phyloP scores from a whole-genome alignment of 2,113 vertebrate species.

The Oreochromis tanganicae region DNA sequence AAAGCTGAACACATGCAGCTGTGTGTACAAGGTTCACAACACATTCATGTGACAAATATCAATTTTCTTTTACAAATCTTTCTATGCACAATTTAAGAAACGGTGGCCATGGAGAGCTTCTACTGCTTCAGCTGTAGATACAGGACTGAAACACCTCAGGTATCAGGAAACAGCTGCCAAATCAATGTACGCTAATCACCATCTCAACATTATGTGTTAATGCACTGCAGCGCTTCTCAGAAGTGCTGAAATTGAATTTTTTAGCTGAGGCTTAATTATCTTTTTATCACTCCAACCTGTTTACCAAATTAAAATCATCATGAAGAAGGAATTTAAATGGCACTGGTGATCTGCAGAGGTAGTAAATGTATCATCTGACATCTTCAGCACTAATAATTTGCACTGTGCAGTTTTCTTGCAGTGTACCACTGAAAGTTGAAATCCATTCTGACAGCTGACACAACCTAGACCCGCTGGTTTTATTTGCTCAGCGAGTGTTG shows the following conservation, averaged over 20 bases:
- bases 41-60: background rate
- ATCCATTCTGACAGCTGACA: background rate
- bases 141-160: background rate
- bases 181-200: background rate
- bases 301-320: background rate
- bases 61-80: background rate
- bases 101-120: background rate
- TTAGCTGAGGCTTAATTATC: background rate
- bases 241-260: background rate
- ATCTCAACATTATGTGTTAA: background rate
- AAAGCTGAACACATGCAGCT: background rate
- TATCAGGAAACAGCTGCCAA: background rate
- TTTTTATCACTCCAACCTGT: background rate
- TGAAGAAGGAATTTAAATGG: background rate
- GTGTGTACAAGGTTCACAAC: background rate
- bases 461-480: background rate
- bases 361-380: background rate
- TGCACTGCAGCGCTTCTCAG: background rate
- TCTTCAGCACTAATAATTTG: background rate
- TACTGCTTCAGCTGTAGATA: background rate
- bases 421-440: background rate
- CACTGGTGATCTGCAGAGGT: background rate
- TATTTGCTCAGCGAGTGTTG: background rate
- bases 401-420: background rate
- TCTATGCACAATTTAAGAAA: background rate